A percentile compares a stretch with the other conserved stretches of the same genome.
Conservation (phyloP, 2,113 vertebrate species). For the Alexandromys fortis region DNA sequence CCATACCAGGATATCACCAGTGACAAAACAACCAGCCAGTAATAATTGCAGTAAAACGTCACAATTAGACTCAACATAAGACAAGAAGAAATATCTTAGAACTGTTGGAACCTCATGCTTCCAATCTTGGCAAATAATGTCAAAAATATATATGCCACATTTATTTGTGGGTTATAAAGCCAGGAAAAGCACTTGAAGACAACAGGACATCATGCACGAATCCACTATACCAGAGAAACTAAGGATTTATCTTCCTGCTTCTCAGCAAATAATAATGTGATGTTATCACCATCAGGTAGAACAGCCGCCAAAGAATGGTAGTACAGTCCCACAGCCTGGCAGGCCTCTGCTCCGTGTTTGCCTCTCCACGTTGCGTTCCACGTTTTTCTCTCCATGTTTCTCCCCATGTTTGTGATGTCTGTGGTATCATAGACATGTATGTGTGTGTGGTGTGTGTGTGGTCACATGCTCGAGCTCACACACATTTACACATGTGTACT, state of each 20-base stretch:
- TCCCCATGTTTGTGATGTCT: background rate
- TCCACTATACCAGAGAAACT: background rate
- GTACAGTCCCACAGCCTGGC: background rate
- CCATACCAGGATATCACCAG: background rate
- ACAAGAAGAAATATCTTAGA: background rate
- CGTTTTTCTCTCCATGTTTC: background rate
- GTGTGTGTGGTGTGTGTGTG: background rate
- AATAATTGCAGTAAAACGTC: background rate
- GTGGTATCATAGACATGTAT: background rate
- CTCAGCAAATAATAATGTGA: background rate
- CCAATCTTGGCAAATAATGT: background rate
- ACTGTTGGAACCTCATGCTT: background rate
- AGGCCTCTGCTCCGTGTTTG: background rate
- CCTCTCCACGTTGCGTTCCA: too few relatives aligned
- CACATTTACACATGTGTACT: background rate
- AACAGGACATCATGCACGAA: background rate
- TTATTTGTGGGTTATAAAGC: background rate
- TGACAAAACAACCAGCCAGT: background rate
- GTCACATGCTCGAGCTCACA: fast-evolving
- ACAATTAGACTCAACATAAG: background rate
- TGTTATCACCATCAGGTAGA: background rate
- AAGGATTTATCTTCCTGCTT: background rate
- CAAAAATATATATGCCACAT: background rate
- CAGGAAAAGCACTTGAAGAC: background rate
- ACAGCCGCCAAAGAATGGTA: background rate